These are phyloP conservation scores for Labrus mixtus DNA, from an alignment of 2,113 vertebrate species.

Conservation along the genomic window DNA sequence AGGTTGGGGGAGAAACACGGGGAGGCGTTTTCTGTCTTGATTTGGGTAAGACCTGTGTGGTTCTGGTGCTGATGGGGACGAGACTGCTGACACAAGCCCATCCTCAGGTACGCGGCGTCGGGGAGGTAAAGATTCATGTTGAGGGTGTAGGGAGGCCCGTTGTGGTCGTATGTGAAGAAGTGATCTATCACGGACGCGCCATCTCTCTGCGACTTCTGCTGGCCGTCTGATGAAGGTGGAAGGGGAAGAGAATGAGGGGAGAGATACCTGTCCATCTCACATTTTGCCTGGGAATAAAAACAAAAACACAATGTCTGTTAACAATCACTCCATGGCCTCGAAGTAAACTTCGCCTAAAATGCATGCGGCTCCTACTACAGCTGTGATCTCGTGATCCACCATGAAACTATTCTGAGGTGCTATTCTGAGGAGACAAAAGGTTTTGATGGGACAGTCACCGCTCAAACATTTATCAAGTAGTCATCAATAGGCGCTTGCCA, in stretches of 20 bases:
- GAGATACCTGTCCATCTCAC: conserved; percentile 97
- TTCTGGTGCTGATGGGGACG: conserved; percentile 78
- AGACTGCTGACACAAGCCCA: conserved; percentile 90
- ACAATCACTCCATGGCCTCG: not conserved
- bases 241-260: conserved; percentile 87
- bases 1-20: conserved; percentile 87
- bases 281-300: conserved; percentile 86
- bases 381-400: conserved; percentile 2
- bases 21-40: conserved; percentile 91
- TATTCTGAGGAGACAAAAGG: conserved; percentile 75
- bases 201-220: conserved; percentile 89
- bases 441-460: conserved; percentile 84
- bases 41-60: conserved; percentile 83
- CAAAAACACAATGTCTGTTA: conserved; percentile 5
- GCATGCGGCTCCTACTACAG: not conserved
- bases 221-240: conserved; percentile 38
- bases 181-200: conserved; percentile 90
- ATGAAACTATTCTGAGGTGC: conserved; percentile 41
- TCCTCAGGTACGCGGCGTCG: conserved; percentile 92
- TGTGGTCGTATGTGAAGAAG: conserved; percentile 91
- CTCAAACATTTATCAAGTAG: conserved; percentile 92
- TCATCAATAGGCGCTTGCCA: conserved; percentile 88
- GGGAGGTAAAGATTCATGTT: conserved; percentile 99
- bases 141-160: conserved; percentile 92
- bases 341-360: not conserved